Percentiles rank a stretch among this genome's conserved stretches.
Conservation (phyloP, 2,113 vertebrate species). For the Hippocampus barbouri region DNA sequence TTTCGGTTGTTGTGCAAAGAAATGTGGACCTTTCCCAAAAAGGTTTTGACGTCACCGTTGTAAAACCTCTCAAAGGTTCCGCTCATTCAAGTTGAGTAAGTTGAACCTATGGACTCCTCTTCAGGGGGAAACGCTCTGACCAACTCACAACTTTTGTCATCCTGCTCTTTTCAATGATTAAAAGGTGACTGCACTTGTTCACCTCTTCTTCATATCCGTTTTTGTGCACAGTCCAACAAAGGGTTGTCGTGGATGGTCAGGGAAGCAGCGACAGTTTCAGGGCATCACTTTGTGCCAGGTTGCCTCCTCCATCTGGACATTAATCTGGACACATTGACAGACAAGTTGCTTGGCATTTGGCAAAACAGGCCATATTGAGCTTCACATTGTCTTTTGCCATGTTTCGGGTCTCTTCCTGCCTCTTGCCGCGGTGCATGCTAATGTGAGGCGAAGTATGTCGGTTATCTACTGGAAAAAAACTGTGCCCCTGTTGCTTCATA, state of each 20-base stretch:
- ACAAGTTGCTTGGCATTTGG: conserved; percentile 19
- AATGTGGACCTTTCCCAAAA: conserved; percentile 30
- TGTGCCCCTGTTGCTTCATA: conserved; percentile 83
- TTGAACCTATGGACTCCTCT: conserved; percentile 46
- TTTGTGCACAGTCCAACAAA: not conserved
- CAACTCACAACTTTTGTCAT: conserved; percentile 37
- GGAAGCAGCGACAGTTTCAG: not conserved
- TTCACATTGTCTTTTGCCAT: conserved; percentile 27
- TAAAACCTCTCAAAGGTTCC: conserved; percentile 33
- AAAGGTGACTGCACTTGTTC: conserved; percentile 54
- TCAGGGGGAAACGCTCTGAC: conserved; percentile 50
- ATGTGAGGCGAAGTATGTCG: conserved; percentile 55
- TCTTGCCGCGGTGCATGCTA: conserved; percentile 54
- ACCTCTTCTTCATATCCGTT: conserved; percentile 30
- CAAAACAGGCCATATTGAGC: conserved; percentile 20
- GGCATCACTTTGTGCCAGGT: conserved; percentile 16
- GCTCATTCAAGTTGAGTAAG: conserved; percentile 46
- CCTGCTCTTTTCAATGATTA: conserved; percentile 64
- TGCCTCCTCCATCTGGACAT: conserved; percentile 40
- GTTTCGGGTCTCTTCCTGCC: conserved; percentile 22
- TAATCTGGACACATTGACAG: conserved; percentile 14
- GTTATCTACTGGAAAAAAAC: conserved; percentile 75
- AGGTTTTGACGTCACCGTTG: conserved; percentile 25
- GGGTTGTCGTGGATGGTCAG: conserved; percentile 1
- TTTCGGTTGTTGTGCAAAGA: conserved; percentile 32